Percentiles rank a stretch among this genome's conserved stretches.
phyloP scores from a whole-genome alignment of 2,797 vertebrate genomes.

The Tragelaphus oryx region DNA sequence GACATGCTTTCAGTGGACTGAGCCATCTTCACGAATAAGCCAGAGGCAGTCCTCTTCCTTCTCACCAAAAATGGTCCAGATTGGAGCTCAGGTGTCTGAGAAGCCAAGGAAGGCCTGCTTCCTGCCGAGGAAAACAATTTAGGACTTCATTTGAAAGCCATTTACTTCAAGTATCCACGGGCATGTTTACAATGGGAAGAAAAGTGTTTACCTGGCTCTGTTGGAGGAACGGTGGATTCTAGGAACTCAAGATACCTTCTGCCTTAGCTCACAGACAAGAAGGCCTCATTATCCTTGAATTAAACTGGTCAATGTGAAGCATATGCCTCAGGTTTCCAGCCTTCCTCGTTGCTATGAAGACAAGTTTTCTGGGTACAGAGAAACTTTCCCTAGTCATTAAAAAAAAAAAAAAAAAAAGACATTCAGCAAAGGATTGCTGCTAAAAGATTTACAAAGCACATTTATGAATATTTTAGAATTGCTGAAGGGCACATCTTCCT shows the following conservation, averaged over 20 bases:
- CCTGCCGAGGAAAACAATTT: background rate
- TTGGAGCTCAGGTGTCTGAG: background rate
- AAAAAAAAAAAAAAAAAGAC: background rate
- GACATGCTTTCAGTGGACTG: background rate
- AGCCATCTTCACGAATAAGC: background rate
- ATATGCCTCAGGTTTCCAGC: background rate
- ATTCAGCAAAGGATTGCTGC: background rate
- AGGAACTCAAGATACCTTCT: background rate
- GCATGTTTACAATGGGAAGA: background rate
- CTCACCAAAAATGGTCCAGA: background rate
- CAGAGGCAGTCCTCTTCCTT: background rate
- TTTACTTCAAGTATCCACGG: background rate
- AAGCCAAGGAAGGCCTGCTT: background rate
- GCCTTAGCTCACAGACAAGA: background rate
- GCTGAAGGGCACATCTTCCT: background rate
- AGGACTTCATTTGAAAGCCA: background rate
- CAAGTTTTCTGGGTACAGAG: background rate
- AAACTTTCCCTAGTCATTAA: background rate
- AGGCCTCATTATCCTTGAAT: background rate
- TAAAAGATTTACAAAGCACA: background rate
- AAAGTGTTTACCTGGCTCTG: background rate
- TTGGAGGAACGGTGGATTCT: background rate
- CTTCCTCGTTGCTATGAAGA: background rate
- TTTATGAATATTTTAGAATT: background rate
- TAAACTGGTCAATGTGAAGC: background rate